Evolutionary conservation across 2,888 invertebrate species (phyloP).

Genomic region (Microctonus brassicae): DNA sequence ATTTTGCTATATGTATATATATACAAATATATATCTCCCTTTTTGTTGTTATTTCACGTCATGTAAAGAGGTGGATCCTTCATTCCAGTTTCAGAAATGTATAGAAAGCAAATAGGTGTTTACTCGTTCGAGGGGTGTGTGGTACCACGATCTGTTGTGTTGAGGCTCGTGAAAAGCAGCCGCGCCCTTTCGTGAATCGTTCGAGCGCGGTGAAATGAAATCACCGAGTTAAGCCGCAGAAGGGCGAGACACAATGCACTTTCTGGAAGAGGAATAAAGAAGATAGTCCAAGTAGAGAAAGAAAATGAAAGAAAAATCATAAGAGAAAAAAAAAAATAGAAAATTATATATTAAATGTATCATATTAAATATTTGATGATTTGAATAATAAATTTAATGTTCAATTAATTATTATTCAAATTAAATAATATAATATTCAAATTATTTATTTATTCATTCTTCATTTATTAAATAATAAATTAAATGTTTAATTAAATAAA

Average conservation of each 20-base stretch:
- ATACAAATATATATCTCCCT: constrained; percentile 3
- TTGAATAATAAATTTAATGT: background rate
- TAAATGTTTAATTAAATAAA: background rate
- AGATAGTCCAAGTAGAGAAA: background rate
- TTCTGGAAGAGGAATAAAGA: constrained; percentile 29
- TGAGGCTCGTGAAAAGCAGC: constrained; percentile 27
- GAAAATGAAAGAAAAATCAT: background rate
- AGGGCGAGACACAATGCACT: constrained; percentile 42
- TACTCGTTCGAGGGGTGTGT: constrained; percentile 30
- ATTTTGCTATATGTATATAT: constrained; percentile 19
- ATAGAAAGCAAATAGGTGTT: constrained; percentile 40
- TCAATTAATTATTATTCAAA: no score
- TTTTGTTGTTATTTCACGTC: constrained; percentile 1
- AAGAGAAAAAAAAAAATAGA: background rate
- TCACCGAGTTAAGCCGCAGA: constrained; percentile 49
- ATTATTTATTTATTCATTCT: no score
- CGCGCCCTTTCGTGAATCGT: constrained; percentile 44
- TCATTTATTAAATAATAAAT: no score
- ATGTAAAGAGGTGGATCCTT: constrained; percentile 21
- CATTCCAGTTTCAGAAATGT: constrained; percentile 19
- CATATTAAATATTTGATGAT: background rate
- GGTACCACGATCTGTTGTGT: constrained; percentile 23
- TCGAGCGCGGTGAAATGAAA: constrained; percentile 49
- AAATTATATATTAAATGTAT: background rate
- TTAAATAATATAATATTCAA: no score